Percentiles rank a stretch among this genome's conserved stretches.
Evolutionary conservation across 2,797 vertebrate species (phyloP).

Genomic region (Mus minutoides): DNA sequence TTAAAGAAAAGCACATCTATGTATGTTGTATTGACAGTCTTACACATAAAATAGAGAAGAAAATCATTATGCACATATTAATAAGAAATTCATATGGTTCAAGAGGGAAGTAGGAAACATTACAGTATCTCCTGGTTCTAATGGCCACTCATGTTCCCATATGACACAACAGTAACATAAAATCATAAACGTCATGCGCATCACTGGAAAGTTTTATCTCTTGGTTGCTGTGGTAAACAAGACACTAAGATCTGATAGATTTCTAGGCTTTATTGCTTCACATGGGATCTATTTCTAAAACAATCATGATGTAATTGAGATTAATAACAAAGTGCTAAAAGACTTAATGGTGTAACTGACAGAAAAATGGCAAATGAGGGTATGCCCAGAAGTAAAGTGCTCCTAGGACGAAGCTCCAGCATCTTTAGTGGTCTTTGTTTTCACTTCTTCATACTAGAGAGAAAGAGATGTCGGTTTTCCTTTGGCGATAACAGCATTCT

Average conservation of each 20-base stretch:
- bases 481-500: conserved; percentile 49
- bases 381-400: conserved; percentile 35
- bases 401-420: conserved; percentile 44
- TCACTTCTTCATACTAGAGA: conserved; percentile 19
- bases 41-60: conserved; percentile 12
- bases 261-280: conserved; percentile 48
- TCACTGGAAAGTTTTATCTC: conserved; percentile 63
- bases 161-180: conserved; percentile 31
- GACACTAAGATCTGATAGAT: conserved; percentile 77
- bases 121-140: conserved; percentile 25
- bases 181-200: background rate
- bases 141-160: background rate
- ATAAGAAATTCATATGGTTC: background rate
- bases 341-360: conserved; percentile 65
- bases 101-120: conserved; percentile 32
- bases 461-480: background rate
- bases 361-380: background rate
- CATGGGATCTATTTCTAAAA: conserved; percentile 73
- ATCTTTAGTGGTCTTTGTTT: background rate
- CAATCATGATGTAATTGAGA: conserved; percentile 74
- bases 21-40: background rate
- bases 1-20: background rate
- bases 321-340: conserved; percentile 75
- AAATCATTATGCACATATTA: conserved; percentile 30
- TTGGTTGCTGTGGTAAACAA: conserved; percentile 59